Evolutionary conservation across 64 coral and sea anemone genomes (phyloP).

Genomic region (Montipora cactus): DNA sequence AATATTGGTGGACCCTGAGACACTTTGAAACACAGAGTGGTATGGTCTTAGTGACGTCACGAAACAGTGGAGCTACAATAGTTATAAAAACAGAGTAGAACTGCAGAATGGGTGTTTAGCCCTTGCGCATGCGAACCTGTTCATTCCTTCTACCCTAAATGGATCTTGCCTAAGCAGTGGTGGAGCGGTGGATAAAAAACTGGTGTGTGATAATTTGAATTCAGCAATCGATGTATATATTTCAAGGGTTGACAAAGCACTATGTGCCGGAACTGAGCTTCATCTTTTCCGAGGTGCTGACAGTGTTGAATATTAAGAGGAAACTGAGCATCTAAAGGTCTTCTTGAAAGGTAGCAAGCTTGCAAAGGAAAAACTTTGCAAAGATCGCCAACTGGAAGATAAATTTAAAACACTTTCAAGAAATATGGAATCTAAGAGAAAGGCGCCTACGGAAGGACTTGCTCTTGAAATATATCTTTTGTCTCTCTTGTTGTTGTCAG

Average conservation of each 20-base stretch:
- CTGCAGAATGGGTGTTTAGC: conserved; percentile 74
- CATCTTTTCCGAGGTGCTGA: conserved; percentile 45
- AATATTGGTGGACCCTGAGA: conserved; percentile 76
- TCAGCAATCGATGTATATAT: conserved; percentile 71
- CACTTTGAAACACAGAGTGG: conserved; percentile 3
- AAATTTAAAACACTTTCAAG: background rate
- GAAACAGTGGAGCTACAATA: conserved; percentile 9
- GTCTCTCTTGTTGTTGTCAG: conserved; percentile 40
- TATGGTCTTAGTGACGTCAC: too few relatives aligned
- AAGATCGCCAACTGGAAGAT: conserved; percentile 11
- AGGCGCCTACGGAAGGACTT: conserved; percentile 25
- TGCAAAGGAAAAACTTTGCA: conserved; percentile 40
- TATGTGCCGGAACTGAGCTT: conserved; percentile 62
- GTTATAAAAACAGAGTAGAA: conserved; percentile 58
- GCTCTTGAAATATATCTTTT: conserved; percentile 66
- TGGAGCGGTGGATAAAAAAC: conserved; percentile 17
- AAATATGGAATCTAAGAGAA: conserved; percentile 41
- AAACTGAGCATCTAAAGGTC: conserved; percentile 48
- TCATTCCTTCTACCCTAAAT: conserved; percentile 69
- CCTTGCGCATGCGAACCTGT: conserved; percentile 57
- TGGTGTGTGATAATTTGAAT: conserved; percentile 20
- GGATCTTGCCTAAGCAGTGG: conserved; percentile 24
- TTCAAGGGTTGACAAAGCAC: conserved; percentile 20
- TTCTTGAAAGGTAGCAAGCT: conserved; percentile 64
- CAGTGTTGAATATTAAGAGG: background rate